These are phyloP conservation scores for Darevskia mixta DNA, from an alignment of 2,797 vertebrate genomes.

Conservation along the genomic window DNA sequence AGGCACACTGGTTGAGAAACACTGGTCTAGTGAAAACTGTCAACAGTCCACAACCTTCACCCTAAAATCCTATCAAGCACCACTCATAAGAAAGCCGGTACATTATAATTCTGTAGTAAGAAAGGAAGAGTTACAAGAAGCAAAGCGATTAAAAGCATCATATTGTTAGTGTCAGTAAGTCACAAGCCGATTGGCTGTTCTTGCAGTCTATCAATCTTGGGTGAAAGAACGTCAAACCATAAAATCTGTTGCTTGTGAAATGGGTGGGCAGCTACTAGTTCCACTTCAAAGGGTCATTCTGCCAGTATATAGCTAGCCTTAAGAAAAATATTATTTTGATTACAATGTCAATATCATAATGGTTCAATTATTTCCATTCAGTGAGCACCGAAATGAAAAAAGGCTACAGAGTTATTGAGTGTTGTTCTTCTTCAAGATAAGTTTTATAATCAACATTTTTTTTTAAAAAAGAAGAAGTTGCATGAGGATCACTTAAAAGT, in stretches of 20 bases:
- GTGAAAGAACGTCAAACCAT: background rate
- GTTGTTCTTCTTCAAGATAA: constrained; percentile 46
- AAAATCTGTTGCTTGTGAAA: constrained; percentile 29
- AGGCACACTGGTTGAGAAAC: no score
- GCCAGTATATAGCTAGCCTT: constrained; percentile 12
- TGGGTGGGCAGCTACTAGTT: background rate
- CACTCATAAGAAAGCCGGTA: background rate
- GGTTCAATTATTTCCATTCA: constrained; percentile 31
- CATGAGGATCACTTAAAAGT: constrained; percentile 45
- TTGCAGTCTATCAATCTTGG: background rate
- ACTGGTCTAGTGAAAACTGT: background rate
- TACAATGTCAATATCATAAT: constrained; percentile 37
- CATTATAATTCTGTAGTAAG: background rate
- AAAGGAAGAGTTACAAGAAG: background rate
- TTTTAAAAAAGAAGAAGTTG: constrained; percentile 46
- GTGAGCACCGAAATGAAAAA: constrained; percentile 43
- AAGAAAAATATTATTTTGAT: constrained; percentile 34
- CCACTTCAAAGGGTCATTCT: constrained; percentile 25
- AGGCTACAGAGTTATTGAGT: constrained; percentile 52
- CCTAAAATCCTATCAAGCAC: background rate
- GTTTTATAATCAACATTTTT: constrained; percentile 44
- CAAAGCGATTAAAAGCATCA: background rate
- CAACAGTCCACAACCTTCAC: background rate
- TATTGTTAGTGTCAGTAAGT: background rate
- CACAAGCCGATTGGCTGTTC: background rate